Evolutionary conservation across 2,888 invertebrate genomes (phyloP).

Genomic region (Drosophila kambysellisi): DNA sequence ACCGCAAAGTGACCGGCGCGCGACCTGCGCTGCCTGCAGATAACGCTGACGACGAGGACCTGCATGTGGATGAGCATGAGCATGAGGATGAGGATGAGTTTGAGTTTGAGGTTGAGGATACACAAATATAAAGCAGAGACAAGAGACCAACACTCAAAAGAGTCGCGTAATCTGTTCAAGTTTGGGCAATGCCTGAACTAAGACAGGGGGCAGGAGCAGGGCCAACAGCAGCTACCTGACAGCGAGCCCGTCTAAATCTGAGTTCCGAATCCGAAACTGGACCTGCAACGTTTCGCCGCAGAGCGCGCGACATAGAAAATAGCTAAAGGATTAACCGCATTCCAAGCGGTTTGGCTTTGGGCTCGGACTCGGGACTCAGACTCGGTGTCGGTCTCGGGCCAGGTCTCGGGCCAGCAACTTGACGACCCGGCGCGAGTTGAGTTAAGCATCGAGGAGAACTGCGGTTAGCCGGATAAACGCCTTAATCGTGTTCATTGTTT

Average conservation of each 20-base stretch:
- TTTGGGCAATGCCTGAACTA: constrained; percentile 54
- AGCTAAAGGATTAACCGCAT: constrained; percentile 81
- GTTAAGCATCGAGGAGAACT: constrained; percentile 43
- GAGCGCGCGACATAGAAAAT: constrained; percentile 69
- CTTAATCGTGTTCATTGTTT: constrained; percentile 80
- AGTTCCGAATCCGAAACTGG: neutral
- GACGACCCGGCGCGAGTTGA: constrained; percentile 3
- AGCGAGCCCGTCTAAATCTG: constrained; percentile 4
- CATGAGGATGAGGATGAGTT: neutral
- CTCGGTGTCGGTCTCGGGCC: constrained; percentile 7
- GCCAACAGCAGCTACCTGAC: constrained; percentile 54
- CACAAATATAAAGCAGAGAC: constrained; percentile 5
- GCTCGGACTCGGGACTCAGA: constrained; percentile 4
- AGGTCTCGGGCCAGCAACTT: constrained; percentile 15
- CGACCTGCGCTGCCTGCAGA: constrained; percentile 35
- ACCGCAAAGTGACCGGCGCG: constrained; percentile 76
- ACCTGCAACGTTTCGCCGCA: neutral
- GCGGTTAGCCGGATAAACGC: constrained; percentile 80
- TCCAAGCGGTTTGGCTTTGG: constrained; percentile 46
- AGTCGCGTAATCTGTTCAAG: constrained; percentile 77
- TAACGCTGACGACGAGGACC: constrained; percentile 5
- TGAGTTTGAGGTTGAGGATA: neutral
- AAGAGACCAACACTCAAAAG: constrained; percentile 28
- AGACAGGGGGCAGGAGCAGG: constrained; percentile 1
- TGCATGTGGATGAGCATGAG: neutral